Evolutionary conservation across 2,888 invertebrate species (phyloP).

Genomic region (Sesamia inferens): DNA sequence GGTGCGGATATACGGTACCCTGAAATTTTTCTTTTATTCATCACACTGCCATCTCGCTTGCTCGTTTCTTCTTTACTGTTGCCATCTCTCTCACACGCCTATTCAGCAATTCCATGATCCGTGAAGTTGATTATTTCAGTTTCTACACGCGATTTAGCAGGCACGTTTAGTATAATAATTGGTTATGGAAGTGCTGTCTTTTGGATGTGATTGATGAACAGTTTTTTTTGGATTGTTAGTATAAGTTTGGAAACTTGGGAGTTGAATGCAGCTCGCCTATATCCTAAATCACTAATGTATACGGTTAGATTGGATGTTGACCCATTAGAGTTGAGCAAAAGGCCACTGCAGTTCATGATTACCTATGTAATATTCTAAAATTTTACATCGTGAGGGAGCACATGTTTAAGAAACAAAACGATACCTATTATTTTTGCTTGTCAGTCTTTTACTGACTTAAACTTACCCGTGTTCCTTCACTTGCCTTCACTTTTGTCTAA

Average conservation of each 20-base stretch:
- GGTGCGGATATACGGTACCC: constrained; percentile 13
- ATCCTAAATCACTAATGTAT: background rate
- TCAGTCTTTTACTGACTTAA: too few relatives aligned
- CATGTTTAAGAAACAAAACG: background rate
- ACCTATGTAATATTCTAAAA: background rate
- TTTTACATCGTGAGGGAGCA: background rate
- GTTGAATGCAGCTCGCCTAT: background rate
- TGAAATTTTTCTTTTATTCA: constrained; percentile 36
- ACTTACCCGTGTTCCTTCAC: too few relatives aligned
- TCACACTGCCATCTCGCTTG: constrained; percentile 24
- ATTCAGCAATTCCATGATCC: constrained; percentile 54
- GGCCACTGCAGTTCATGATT: background rate
- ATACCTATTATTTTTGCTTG: too few relatives aligned
- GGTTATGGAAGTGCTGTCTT: constrained; percentile 31
- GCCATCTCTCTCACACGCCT: constrained; percentile 22
- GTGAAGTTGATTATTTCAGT: constrained; percentile 60
- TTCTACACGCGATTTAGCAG: constrained; percentile 37
- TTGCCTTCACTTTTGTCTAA: too few relatives aligned
- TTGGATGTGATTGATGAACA: constrained; percentile 9
- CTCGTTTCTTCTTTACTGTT: constrained; percentile 5
- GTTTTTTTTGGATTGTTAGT: background rate
- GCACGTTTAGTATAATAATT: constrained; percentile 24
- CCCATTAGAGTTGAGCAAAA: background rate
- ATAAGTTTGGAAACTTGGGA: background rate
- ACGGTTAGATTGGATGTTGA: background rate